Evolutionary conservation across 1,140 invertebrate genomes (phyloP).

Genomic region (Calliopsis andreniformis): DNA sequence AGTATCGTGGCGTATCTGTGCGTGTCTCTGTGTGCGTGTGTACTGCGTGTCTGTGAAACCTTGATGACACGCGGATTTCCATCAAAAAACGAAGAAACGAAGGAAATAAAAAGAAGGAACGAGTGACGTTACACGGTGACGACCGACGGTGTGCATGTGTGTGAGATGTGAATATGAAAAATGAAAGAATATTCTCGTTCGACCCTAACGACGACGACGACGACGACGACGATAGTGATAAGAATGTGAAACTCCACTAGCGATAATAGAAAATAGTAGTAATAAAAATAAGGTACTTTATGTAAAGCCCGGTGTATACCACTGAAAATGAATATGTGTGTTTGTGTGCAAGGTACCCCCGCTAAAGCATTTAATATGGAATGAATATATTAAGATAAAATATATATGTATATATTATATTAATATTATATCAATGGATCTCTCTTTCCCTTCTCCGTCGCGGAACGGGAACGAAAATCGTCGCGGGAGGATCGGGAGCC

Average conservation of each 20-base stretch:
- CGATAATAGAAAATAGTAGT: too few relatives aligned
- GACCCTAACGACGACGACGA: background rate
- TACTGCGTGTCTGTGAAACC: too few relatives aligned
- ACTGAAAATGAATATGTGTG: slow-evolving; percentile 72
- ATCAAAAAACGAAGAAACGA: background rate
- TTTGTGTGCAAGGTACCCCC: slow-evolving; percentile 73
- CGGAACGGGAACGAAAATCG: slow-evolving; percentile 41
- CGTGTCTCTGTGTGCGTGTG: background rate
- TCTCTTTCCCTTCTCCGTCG: slow-evolving; percentile 20
- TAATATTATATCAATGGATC: slow-evolving; percentile 66
- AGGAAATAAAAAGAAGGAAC: background rate
- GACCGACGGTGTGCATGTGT: background rate
- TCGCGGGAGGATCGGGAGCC: background rate
- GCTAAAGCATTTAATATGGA: slow-evolving; percentile 79
- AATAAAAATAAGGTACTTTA: slow-evolving; percentile 77
- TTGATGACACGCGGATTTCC: background rate
- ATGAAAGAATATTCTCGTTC: slow-evolving; percentile 5
- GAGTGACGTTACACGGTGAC: background rate
- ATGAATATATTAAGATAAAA: slow-evolving; percentile 81
- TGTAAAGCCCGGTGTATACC: slow-evolving; percentile 76
- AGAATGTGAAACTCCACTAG: too few relatives aligned
- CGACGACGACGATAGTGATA: slow-evolving; percentile 57
- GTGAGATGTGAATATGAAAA: background rate
- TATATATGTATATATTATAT: slow-evolving; percentile 60
- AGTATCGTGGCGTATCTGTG: too few relatives aligned